Conservation (phyloP, 1,140 invertebrate genomes). For the Pachypeltis micranthus region DNA sequence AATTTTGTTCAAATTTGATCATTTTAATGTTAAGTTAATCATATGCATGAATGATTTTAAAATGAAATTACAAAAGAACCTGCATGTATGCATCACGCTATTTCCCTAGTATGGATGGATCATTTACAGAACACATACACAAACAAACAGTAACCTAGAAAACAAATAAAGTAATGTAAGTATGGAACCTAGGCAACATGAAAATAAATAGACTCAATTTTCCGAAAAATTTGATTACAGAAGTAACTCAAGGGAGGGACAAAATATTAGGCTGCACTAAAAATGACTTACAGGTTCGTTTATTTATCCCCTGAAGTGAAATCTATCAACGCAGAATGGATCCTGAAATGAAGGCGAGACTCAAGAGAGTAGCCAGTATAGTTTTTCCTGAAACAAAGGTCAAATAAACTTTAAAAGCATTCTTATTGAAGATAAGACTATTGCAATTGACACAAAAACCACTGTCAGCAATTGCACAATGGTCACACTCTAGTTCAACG, state of each 20-base stretch:
- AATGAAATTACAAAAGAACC: too few species aligned
- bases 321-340: conserved; percentile 63
- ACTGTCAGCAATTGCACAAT: too few species aligned
- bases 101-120: too few species aligned
- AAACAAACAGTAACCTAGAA: background rate
- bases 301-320: conserved; percentile 31
- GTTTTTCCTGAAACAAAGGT: conserved; percentile 26
- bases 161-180: background rate
- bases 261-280: background rate
- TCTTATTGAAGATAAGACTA: background rate
- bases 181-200: background rate
- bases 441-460: too few species aligned
- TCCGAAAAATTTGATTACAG: background rate
- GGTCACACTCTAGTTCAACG: too few species aligned
- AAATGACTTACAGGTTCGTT: background rate
- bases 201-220: background rate
- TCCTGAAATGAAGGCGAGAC: conserved; percentile 81
- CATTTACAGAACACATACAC: background rate
- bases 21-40: too few species aligned
- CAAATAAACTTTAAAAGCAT: background rate
- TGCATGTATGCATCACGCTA: too few species aligned
- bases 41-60: too few species aligned
- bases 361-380: conserved; percentile 55
- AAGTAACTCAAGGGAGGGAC: background rate
- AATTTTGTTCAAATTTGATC: too few species aligned